Conservation (phyloP, 2,113 vertebrate genomes). For the Hypanus sabinus region DNA sequence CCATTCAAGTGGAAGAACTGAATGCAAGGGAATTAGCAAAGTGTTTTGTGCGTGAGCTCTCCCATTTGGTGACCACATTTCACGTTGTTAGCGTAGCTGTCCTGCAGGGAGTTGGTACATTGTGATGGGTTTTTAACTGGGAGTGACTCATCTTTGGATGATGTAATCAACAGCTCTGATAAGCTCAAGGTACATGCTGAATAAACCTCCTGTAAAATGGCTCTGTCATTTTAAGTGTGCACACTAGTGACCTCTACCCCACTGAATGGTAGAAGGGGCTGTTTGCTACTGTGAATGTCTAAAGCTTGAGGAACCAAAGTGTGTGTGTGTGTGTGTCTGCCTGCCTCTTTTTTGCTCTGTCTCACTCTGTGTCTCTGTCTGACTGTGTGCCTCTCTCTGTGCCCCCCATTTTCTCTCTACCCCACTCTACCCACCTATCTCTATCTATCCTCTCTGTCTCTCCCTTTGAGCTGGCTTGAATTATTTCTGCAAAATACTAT, state of each 20-base stretch:
- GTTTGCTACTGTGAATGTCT: background rate
- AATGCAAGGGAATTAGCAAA: slow-evolving; percentile 52
- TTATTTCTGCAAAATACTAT: background rate
- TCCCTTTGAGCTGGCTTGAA: background rate
- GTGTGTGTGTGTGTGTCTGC: too few species aligned
- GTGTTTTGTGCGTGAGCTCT: slow-evolving; percentile 49
- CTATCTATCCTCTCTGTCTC: background rate
- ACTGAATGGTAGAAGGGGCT: background rate
- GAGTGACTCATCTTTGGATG: slow-evolving; percentile 53
- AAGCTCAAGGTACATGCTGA: slow-evolving; percentile 9
- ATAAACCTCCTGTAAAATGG: background rate
- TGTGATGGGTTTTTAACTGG: slow-evolving; percentile 42
- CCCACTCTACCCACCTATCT: too few species aligned
- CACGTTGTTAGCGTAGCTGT: slow-evolving; percentile 39
- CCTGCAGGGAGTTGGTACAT: slow-evolving; percentile 36
- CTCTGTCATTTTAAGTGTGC: slow-evolving; percentile 23
- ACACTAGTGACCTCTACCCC: background rate
- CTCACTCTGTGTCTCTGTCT: background rate
- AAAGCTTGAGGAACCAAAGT: background rate
- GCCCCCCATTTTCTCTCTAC: too few species aligned
- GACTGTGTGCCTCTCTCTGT: too few species aligned
- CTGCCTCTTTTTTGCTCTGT: background rate
- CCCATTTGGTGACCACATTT: slow-evolving; percentile 46
- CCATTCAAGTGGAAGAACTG: slow-evolving; percentile 58
- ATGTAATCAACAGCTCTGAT: slow-evolving; percentile 50